Evolutionary conservation across 2,888 invertebrate species (phyloP).

Genomic region (Beris morrisii): DNA sequence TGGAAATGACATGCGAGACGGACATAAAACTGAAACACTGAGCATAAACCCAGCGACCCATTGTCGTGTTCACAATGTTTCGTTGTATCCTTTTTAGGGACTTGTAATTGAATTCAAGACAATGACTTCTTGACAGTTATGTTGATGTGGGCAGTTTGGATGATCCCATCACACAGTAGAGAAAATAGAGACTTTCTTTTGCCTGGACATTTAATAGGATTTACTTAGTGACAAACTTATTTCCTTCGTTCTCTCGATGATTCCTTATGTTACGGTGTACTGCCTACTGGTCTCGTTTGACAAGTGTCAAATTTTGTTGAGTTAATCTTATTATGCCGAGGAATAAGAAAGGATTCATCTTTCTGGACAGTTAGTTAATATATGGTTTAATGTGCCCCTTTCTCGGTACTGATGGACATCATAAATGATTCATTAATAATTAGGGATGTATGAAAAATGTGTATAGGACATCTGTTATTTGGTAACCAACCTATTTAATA

Average conservation of each 20-base stretch:
- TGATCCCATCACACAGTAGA: slow-evolving; percentile 29
- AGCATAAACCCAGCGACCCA: too few species aligned
- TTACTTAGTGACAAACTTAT: slow-evolving; percentile 24
- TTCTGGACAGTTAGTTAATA: slow-evolving; percentile 12
- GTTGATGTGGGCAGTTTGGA: slow-evolving; percentile 38
- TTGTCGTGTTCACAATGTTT: neutral
- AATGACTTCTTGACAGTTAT: slow-evolving; percentile 39
- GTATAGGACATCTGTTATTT: too few species aligned
- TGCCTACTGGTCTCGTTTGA: slow-evolving; percentile 26
- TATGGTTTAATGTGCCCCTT: slow-evolving; percentile 11
- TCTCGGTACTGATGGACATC: too few species aligned
- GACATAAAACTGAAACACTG: too few species aligned
- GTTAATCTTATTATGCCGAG: slow-evolving; percentile 35
- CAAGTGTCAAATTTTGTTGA: slow-evolving; percentile 37
- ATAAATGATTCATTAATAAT: too few species aligned
- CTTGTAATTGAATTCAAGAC: slow-evolving; percentile 37
- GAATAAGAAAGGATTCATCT: slow-evolving; percentile 17
- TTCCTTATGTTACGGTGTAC: slow-evolving; percentile 5
- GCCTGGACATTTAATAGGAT: slow-evolving; percentile 25
- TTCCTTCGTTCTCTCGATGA: neutral
- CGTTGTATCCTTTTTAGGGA: slow-evolving; percentile 26
- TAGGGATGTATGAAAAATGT: too few species aligned
- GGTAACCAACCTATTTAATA: too few species aligned
- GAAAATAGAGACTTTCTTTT: slow-evolving; percentile 3
- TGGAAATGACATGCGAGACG: too few species aligned